Conservation (phyloP, 2,113 vertebrate genomes). For the Condylura cristata region DNA sequence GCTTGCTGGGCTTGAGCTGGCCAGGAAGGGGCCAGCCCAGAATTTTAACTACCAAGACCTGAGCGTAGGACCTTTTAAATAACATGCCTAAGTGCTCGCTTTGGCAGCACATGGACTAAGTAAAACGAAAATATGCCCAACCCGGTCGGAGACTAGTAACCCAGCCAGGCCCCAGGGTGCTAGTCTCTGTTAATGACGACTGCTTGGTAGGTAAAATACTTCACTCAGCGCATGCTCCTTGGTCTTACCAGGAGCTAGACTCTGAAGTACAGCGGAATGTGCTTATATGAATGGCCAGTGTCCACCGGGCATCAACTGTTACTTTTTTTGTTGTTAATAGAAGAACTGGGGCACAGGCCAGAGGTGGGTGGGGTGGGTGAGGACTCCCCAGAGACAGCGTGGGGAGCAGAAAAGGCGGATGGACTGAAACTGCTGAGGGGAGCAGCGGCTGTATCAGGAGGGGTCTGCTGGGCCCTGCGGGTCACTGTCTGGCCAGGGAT, state of each 20-base stretch:
- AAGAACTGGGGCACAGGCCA: too few relatives aligned
- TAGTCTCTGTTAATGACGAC: background rate
- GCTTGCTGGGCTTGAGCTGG: background rate
- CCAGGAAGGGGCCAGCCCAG: background rate
- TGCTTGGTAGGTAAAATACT: slow-evolving; percentile 7
- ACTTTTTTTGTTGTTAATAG: too few relatives aligned
- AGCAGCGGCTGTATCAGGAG: too few relatives aligned
- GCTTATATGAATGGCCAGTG: background rate
- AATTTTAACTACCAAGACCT: background rate
- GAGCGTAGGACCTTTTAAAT: slow-evolving; percentile 26
- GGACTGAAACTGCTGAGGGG: background rate
- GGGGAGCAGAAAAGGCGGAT: too few relatives aligned
- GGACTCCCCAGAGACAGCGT: too few relatives aligned
- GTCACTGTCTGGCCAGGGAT: too few relatives aligned
- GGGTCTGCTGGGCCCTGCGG: too few relatives aligned
- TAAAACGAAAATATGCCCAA: slow-evolving; percentile 31
- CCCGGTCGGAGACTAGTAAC: background rate
- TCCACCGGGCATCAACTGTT: background rate
- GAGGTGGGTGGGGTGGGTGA: too few relatives aligned
- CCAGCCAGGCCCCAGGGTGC: background rate
- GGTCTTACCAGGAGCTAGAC: slow-evolving; percentile 25
- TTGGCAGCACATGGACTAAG: too few relatives aligned
- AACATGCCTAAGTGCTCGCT: background rate
- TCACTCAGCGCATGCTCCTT: background rate
- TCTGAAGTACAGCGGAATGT: slow-evolving; percentile 29